Percentiles rank a stretch among this genome's conserved stretches.
These are phyloP conservation scores for Tenodera sinensis DNA, from an alignment of 2,888 invertebrate genomes.

Conservation along the genomic window DNA sequence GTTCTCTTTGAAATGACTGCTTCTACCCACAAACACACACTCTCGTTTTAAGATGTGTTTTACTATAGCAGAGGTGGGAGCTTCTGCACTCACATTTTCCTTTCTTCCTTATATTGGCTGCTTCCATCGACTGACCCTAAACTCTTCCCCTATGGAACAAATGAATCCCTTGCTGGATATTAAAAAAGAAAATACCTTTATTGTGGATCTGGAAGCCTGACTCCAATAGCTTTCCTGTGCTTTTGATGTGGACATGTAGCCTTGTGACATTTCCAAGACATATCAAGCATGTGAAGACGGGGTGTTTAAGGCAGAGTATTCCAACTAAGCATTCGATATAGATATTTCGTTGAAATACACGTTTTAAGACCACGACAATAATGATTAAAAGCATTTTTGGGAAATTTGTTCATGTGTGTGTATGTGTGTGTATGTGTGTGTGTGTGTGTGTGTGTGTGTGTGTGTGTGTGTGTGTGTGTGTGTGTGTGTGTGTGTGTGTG, in stretches of 20 bases:
- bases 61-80: background rate
- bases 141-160: constrained; percentile 7
- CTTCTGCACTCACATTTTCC: background rate
- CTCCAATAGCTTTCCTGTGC: constrained; percentile 1
- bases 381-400: too few relatives aligned
- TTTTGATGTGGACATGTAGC: background rate
- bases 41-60: background rate
- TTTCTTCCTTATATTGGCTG: constrained; percentile 11
- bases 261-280: background rate
- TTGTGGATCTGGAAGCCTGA: background rate
- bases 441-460: too few relatives aligned
- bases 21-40: background rate
- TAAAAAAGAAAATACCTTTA: constrained; percentile 22
- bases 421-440: too few relatives aligned
- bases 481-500: too few relatives aligned
- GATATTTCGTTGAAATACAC: too few relatives aligned
- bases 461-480: too few relatives aligned
- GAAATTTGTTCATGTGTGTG: too few relatives aligned
- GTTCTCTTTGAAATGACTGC: background rate
- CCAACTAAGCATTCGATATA: too few relatives aligned
- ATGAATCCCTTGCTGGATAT: constrained; percentile 22
- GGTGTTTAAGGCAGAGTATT: too few relatives aligned
- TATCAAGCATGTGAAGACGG: background rate
- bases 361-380: too few relatives aligned
- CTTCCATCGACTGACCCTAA: constrained; percentile 13